Percentiles rank a stretch among this genome's conserved stretches.
Evolutionary conservation across 1,140 invertebrate genomes (phyloP).

Genomic region (Ceratina japonica): DNA sequence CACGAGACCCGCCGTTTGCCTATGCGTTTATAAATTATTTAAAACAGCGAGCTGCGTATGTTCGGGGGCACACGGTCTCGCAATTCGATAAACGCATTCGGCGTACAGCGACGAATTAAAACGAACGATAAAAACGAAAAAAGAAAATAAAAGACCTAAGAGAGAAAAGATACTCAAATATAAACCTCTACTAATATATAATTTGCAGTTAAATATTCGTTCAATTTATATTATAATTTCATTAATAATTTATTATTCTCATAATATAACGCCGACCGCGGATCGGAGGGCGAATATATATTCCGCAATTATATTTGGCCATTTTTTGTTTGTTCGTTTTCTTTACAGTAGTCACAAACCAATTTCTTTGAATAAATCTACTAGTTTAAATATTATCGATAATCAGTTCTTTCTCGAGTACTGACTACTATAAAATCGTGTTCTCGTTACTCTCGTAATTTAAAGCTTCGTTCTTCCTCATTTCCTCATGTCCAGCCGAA

Average conservation of each 20-base stretch:
- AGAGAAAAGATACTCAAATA: slow-evolving; percentile 74
- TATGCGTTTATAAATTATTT: slow-evolving; percentile 44
- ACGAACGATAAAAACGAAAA: slow-evolving; percentile 58
- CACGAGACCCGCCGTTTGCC: slow-evolving; percentile 31
- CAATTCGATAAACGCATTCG: slow-evolving; percentile 30
- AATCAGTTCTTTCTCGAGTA: slow-evolving; percentile 70
- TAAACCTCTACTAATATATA: slow-evolving; percentile 78
- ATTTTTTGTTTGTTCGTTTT: slow-evolving; percentile 60
- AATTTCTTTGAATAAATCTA: slow-evolving; percentile 69
- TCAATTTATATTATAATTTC: slow-evolving; percentile 79
- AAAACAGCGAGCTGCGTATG: not conserved
- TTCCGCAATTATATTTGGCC: slow-evolving; percentile 78
- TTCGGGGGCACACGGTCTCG: not conserved
- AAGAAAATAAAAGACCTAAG: slow-evolving; percentile 63
- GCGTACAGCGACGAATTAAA: slow-evolving; percentile 58
- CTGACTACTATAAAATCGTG: slow-evolving; percentile 74
- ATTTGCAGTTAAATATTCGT: slow-evolving; percentile 79
- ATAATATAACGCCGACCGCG: slow-evolving; percentile 74
- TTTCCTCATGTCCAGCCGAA: slow-evolving; percentile 63
- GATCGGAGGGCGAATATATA: slow-evolving; percentile 72
- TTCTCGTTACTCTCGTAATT: slow-evolving; percentile 71
- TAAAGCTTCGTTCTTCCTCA: slow-evolving; percentile 78
- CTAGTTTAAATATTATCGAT: slow-evolving; percentile 75
- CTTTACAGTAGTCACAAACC: slow-evolving; percentile 78
- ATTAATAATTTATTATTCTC: slow-evolving; percentile 80